phyloP scores from a whole-genome alignment of 2,888 invertebrate genomes.

The Ochropleura plecta region DNA sequence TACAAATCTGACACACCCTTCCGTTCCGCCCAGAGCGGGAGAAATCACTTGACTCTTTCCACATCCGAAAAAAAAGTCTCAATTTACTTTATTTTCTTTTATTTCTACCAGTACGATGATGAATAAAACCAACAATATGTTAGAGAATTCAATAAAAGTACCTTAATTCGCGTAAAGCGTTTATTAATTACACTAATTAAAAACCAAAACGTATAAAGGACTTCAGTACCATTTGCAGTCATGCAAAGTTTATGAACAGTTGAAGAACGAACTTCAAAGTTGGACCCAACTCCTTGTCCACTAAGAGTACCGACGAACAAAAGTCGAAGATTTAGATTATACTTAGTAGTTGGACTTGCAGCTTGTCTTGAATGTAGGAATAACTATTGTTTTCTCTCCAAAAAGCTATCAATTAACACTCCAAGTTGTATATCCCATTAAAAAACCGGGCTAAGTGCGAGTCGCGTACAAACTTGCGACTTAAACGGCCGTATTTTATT shows the following conservation, averaged over 20 bases:
- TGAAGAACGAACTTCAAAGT: slow-evolving; percentile 48
- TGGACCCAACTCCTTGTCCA: slow-evolving; percentile 8
- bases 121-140: background rate
- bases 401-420: background rate
- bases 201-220: slow-evolving; percentile 4
- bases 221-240: slow-evolving; percentile 9
- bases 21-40: too few relatives aligned
- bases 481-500: too few relatives aligned
- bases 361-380: background rate
- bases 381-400: background rate
- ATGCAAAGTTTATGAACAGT: slow-evolving; percentile 41
- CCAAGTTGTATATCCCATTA: too few relatives aligned
- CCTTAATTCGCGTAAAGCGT: too few relatives aligned
- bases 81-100: too few relatives aligned
- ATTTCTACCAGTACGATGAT: too few relatives aligned
- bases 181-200: slow-evolving; percentile 14
- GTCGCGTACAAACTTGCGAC: too few relatives aligned
- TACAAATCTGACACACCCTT: too few relatives aligned
- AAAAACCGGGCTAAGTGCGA: too few relatives aligned
- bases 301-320: slow-evolving; percentile 17
- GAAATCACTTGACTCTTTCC: too few relatives aligned
- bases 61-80: too few relatives aligned
- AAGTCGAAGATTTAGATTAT: slow-evolving; percentile 24
- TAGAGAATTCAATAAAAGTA: background rate
- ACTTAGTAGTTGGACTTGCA: slow-evolving; percentile 12